Percentiles rank a stretch among this genome's conserved stretches.
Evolutionary conservation across 1,140 invertebrate genomes (phyloP).

Genomic region (Listronotus oregonensis): DNA sequence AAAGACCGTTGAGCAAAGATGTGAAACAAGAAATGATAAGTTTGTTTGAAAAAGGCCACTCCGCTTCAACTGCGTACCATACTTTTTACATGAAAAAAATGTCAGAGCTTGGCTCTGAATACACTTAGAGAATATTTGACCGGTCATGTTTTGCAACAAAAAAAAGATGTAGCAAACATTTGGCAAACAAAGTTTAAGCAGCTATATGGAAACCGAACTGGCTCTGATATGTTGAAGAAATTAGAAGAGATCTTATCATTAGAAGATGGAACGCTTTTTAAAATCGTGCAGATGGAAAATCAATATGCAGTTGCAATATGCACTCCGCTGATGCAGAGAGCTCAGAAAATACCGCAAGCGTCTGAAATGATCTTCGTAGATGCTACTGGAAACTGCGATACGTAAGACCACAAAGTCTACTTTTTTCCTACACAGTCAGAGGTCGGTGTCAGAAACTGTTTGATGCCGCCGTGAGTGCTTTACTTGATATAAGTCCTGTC

Average conservation of each 20-base stretch:
- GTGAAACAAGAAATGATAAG: constrained; percentile 7
- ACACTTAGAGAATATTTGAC: not conserved
- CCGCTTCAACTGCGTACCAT: constrained; percentile 3
- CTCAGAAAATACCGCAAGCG: constrained; percentile 1
- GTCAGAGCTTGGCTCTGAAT: constrained; percentile 16
- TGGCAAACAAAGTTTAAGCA: constrained; percentile 18
- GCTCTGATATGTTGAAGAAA: not conserved
- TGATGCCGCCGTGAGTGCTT: not conserved
- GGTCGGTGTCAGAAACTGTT: not conserved
- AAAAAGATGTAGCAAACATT: constrained; percentile 6
- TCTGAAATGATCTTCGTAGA: constrained; percentile 31
- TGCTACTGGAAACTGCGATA: constrained; percentile 29
- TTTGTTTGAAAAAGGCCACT: constrained; percentile 17
- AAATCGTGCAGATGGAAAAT: not conserved
- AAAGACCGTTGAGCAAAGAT: constrained; percentile 1
- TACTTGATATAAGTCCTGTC: not conserved
- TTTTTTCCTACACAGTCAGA: constrained; percentile 23
- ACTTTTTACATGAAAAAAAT: constrained; percentile 9
- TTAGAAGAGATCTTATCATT: not conserved
- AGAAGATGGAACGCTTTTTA: not conserved
- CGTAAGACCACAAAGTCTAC: constrained; percentile 26
- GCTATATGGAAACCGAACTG: constrained; percentile 10
- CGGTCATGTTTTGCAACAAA: constrained; percentile 17
- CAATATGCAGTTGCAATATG: constrained; percentile 17
- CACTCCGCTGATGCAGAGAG: constrained; percentile 22